Evolutionary conservation across 2,797 vertebrate genomes (phyloP).

Genomic region (Oreochromis mossambicus): DNA sequence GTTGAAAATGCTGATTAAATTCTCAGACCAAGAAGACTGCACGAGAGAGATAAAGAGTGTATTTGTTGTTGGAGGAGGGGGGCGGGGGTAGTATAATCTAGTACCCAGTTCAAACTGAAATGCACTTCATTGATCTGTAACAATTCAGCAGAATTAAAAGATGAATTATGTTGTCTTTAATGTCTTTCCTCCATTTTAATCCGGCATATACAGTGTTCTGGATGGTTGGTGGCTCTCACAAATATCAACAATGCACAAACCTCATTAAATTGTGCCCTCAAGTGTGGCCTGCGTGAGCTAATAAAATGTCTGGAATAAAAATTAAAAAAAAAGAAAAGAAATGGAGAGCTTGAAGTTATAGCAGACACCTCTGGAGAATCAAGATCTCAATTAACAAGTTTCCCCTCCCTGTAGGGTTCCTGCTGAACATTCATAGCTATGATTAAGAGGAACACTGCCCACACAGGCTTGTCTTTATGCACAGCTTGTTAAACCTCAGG

Average conservation of each 20-base stretch:
- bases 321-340: slow-evolving; percentile 5
- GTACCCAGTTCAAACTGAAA: not conserved
- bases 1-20: not conserved
- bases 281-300: slow-evolving; percentile 53
- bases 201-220: not conserved
- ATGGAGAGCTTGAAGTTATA: slow-evolving; percentile 44
- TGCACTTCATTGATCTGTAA: not conserved
- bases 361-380: slow-evolving; percentile 55
- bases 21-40: not conserved
- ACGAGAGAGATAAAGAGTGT: rapidly evolving
- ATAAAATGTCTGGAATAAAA: slow-evolving; percentile 43
- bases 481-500: slow-evolving; percentile 61
- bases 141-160: not conserved
- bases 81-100: not conserved
- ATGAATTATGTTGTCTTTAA: not conserved
- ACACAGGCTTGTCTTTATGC: slow-evolving; percentile 50
- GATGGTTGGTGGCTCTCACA: not conserved
- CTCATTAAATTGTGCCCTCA: slow-evolving; percentile 63
- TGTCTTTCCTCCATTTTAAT: not conserved
- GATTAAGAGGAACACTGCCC: slow-evolving; percentile 61
- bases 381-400: slow-evolving; percentile 74
- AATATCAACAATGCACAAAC: slow-evolving; percentile 39
- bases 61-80: not conserved
- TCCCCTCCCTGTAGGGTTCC: slow-evolving; percentile 38
- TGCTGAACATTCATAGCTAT: slow-evolving; percentile 36